Base-by-base conservation (phyloP, 2,113 vertebrate genomes). In the Pseudorhombus dupliciocellatus region DNA sequence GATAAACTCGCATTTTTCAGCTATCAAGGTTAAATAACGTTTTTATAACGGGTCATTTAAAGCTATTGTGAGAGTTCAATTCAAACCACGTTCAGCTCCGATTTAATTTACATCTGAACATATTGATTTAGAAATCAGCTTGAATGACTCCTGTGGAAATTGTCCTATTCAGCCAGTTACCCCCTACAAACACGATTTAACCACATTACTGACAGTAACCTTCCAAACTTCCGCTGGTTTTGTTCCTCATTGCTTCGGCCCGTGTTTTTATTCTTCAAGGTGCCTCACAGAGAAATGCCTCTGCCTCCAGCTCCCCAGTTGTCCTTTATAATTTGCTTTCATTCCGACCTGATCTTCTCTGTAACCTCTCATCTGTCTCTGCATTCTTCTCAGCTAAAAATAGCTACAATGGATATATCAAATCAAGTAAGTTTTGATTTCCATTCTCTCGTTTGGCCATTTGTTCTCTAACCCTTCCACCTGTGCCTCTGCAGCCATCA, bases 341-440 rank as follows among this genome's bases (percentile, higher is more conserved):
- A 86, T 82, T 85, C 34, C 67, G 54, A 57, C 69, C 66, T 80
- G 72, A 81, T 80, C 81, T 64, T 60, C 48, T 67, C 65, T 84
- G 69, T 92, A 91, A 92, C 88, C 77, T 87, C 46, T 88, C 85
- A 86, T 90, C 57, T 91, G 77, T 92, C 76, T 93, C 80, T 92
- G 71, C 81, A 73, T 93, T 92, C 82, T 86, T 70, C 89, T 88
- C 90, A 94, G 94, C 94, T 88, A 95, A 94, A 91, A 94, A 92
- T 93, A 94, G 87, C 90, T 94, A 94, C 92, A 95, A 95, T 66
- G 94, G 94, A 94, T 94, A 92, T 90, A 94, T 94, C 90, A 94
- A 93, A 88, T 92, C 94, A 93, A 93, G 94, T 95, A 94, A 95
- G 94, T 94, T 78, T 42, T 58, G 20, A 79, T 81, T 81, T 83